Conservation (phyloP, 2,113 vertebrate species). For the Blennius ocellaris region DNA sequence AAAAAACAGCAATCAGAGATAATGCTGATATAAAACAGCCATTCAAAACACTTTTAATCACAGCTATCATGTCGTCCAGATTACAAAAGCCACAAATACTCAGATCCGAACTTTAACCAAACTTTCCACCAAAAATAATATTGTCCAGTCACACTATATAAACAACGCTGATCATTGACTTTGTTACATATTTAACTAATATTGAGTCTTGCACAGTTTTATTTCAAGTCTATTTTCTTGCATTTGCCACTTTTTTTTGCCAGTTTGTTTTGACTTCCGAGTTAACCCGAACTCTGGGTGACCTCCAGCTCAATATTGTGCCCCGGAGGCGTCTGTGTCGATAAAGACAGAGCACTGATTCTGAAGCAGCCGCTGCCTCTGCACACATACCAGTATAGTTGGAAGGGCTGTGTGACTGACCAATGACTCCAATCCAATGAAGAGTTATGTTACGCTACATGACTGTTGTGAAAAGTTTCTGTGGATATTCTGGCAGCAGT, state of each 20-base stretch:
- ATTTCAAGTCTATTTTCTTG: conserved; percentile 4
- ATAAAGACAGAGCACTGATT: background rate
- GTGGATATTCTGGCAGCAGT: background rate
- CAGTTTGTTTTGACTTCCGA: background rate
- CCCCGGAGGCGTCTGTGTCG: background rate
- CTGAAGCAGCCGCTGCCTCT: background rate
- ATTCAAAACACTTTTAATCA: background rate
- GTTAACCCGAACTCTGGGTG: background rate
- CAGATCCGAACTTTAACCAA: too few relatives aligned
- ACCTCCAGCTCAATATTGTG: conserved; percentile 1
- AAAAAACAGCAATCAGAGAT: background rate
- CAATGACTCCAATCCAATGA: background rate
- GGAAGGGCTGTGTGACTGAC: background rate
- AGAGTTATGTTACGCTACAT: background rate
- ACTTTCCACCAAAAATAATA: too few relatives aligned
- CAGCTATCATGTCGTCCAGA: background rate
- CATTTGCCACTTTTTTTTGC: background rate
- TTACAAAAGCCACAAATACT: background rate
- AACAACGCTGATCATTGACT: too few relatives aligned
- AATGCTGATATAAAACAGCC: background rate
- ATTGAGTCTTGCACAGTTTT: background rate
- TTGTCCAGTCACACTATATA: too few relatives aligned
- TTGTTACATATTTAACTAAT: too few relatives aligned
- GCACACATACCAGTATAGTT: background rate
- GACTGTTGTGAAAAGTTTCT: background rate